A percentile compares a stretch with the other conserved stretches of the same genome.
Evolutionary conservation across 2,797 vertebrate species (phyloP).

Genomic region (Paramormyrops hopkinsi): DNA sequence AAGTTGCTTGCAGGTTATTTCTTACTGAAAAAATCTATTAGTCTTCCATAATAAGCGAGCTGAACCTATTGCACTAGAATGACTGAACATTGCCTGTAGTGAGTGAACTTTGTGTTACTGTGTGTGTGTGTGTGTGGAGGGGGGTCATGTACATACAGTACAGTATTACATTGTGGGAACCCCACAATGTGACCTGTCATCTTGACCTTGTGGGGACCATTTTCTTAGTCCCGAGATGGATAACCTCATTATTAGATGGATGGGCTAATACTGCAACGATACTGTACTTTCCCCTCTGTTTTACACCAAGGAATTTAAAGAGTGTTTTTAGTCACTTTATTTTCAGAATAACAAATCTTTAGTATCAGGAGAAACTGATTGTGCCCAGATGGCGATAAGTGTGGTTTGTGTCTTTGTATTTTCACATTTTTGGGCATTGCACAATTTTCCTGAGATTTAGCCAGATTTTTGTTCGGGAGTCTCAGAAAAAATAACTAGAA

Average conservation of each 20-base stretch:
- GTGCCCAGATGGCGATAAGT: neutral
- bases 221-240: neutral
- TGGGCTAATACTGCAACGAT: neutral
- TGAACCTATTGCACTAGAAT: neutral
- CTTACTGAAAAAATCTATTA: neutral
- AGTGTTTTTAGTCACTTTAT: neutral
- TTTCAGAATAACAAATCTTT: neutral
- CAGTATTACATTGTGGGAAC: neutral
- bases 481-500: neutral
- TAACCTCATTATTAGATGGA: neutral
- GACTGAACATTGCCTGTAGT: neutral
- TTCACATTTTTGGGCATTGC: neutral
- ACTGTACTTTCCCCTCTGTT: neutral
- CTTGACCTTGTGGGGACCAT: neutral
- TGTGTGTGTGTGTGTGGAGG: neutral
- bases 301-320: neutral
- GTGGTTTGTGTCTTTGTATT: neutral
- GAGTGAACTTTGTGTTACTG: neutral
- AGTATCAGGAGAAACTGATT: neutral
- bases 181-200: neutral
- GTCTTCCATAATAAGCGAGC: neutral
- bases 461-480: neutral
- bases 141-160: neutral
- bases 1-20: neutral
- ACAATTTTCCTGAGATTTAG: neutral